Evolutionary conservation across 2,888 invertebrate species (phyloP).

Genomic region (Pachydiplax longipennis): DNA sequence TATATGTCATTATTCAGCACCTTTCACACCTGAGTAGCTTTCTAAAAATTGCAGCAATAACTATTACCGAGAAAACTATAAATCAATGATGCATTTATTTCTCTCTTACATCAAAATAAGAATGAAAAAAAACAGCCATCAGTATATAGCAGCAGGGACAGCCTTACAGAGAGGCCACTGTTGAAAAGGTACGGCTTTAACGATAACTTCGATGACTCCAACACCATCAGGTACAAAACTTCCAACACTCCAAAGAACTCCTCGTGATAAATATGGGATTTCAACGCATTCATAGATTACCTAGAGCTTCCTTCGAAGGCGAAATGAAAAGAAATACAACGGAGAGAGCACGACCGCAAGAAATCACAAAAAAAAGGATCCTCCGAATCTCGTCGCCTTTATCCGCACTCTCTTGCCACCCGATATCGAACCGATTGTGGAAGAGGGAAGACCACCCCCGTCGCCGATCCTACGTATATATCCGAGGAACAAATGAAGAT

Average conservation of each 20-base stretch:
- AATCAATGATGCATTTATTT: neutral
- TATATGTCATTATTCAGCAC: no score
- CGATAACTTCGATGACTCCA: neutral
- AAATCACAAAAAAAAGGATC: neutral
- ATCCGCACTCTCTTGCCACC: neutral
- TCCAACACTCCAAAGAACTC: neutral
- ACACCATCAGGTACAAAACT: neutral
- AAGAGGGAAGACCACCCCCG: neutral
- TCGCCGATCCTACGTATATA: neutral
- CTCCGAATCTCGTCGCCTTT: neutral
- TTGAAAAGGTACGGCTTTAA: neutral
- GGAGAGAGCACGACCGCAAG: neutral
- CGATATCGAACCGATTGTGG: neutral
- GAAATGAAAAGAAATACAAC: neutral
- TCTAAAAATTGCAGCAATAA: no score
- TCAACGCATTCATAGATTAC: neutral
- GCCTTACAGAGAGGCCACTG: neutral
- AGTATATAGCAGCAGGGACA: neutral
- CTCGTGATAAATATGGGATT: neutral
- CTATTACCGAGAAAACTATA: no score
- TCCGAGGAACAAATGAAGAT: neutral
- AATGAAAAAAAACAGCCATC: neutral
- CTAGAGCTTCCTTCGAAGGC: neutral
- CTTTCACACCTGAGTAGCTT: no score
- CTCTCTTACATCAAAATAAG: neutral